Base-by-base conservation (phyloP, 2,888 invertebrate species). In the Amblyteles armatorius region DNA sequence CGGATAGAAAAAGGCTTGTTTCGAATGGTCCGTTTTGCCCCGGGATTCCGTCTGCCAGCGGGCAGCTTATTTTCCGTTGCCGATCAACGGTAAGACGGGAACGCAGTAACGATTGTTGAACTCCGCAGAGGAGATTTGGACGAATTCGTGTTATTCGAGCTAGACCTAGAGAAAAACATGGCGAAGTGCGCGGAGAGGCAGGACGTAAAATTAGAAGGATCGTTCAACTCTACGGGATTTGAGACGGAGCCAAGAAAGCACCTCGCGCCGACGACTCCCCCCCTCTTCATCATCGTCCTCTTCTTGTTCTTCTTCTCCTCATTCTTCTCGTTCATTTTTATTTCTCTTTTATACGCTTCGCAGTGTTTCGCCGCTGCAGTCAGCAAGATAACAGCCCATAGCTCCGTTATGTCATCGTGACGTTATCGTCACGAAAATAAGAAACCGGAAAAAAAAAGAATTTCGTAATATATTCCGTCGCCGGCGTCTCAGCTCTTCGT, bases 141-240 rank as follows among this genome's bases (percentile, higher is more conserved):
- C 50, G 80, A 79, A 80, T 86, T 83, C 57, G 68, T 63, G 77
- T 86, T 88, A 88, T 89, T 90, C 88, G 89, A 89, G 88, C 89
- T 89, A 90, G 90, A 90, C 89, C 89, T 89, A 89, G 89, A 89
- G 84, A 63, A 87, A 90, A 90, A 88, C 84, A 86, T 81, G 67
- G 74, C 73, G 71, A 19, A 50, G 29, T 6, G 29, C 73, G n/a
- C 50, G 68, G 44, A 60, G 86, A 29, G 79, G 74, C 85, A 73
- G 84, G 65, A 85, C 83, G 87, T 90, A 91, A 91, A 91, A 91
- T 91, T 90, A 90, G 90, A 91, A 86, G 88, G 92, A 92, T 86
- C 92, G 82, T 91, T 92, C 90, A 91, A 91, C 91, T 90, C 87
- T 88, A 44, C 57, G 72, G 52, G 55, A 83, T 86, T 87, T 91